phyloP scores from a whole-genome alignment of 2,797 vertebrate genomes.

The Periparus ater region DNA sequence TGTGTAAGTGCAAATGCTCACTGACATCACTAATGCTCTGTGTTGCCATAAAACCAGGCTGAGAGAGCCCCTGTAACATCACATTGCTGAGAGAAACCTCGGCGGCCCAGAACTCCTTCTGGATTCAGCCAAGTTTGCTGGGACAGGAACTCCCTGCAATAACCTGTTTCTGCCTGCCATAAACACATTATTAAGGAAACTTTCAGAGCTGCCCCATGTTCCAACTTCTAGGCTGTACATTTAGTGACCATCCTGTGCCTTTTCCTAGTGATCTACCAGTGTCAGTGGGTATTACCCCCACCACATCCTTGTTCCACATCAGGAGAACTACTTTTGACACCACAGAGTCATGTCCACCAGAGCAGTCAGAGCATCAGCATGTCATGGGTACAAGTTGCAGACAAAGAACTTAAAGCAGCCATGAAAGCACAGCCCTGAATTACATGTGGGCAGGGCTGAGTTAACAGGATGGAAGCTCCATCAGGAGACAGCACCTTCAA shows the following conservation, averaged over 20 bases:
- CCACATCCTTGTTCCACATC: neutral
- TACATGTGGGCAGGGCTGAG: neutral
- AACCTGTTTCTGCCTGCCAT: neutral
- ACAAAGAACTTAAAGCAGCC: neutral
- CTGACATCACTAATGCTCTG: neutral
- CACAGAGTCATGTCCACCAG: neutral
- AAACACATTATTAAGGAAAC: neutral
- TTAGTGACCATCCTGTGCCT: rapidly evolving
- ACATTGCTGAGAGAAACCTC: neutral
- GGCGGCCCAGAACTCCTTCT: neutral
- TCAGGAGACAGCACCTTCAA: neutral
- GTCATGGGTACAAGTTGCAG: neutral
- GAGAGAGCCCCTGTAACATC: neutral
- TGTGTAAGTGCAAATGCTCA: neutral
- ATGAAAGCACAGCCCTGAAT: neutral
- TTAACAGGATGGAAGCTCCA: neutral
- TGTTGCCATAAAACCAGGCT: neutral
- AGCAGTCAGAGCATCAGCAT: neutral
- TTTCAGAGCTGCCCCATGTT: neutral
- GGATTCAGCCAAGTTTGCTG: neutral
- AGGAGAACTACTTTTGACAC: neutral
- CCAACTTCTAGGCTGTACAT: neutral
- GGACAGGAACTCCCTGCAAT: neutral
- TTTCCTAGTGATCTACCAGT: neutral
- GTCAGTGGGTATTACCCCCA: neutral